These are phyloP conservation scores for Cheilosia soror DNA, from an alignment of 2,888 invertebrate species.

Conservation along the genomic window DNA sequence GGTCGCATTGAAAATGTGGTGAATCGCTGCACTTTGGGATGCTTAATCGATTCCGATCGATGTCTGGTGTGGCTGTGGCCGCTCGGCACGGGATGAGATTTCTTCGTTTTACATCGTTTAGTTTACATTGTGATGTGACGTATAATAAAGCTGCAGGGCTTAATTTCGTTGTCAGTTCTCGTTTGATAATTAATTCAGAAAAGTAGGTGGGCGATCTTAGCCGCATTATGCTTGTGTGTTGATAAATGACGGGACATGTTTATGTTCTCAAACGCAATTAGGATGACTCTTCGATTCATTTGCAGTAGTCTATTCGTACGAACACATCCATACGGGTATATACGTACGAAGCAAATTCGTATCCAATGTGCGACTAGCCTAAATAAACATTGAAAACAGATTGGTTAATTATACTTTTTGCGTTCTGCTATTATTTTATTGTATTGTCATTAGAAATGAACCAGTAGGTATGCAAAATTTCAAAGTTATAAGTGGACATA, in stretches of 20 bases:
- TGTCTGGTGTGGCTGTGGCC: neutral
- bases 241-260: conserved; percentile 27
- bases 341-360: too few species aligned
- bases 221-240: neutral
- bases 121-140: conserved; percentile 62
- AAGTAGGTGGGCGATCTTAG: neutral
- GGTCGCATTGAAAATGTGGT: conserved; percentile 11
- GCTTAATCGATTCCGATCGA: conserved; percentile 20
- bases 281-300: conserved; percentile 34
- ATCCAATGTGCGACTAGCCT: too few species aligned
- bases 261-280: conserved; percentile 18
- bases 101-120: conserved; percentile 60
- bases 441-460: too few species aligned
- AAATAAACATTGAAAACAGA: too few species aligned
- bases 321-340: too few species aligned
- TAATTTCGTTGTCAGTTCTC: conserved; percentile 37
- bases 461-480: too few species aligned
- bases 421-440: too few species aligned
- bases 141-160: conserved; percentile 18
- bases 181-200: conserved; percentile 52
- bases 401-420: too few species aligned
- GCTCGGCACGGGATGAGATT: neutral
- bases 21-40: conserved; percentile 42
- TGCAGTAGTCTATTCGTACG: too few species aligned
- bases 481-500: too few species aligned